Evolutionary conservation across 2,113 vertebrate species (phyloP), one percentile per base, ranked within the genome.

Genomic region (Osmerus eperlanus): DNA sequence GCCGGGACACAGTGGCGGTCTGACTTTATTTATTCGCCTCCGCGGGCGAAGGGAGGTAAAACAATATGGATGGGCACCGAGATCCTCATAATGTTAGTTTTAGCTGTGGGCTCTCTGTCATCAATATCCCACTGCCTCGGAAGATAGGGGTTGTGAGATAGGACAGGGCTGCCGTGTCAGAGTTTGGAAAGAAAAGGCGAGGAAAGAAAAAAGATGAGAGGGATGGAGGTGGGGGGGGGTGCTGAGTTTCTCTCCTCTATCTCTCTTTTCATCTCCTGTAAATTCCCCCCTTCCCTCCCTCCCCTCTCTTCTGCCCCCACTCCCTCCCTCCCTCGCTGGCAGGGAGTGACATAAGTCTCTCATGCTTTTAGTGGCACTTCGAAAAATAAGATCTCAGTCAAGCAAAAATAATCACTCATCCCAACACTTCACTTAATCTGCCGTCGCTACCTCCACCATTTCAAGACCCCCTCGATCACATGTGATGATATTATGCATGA

Each of bases 11-110:
- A 66, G 83, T 58, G 25, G 82, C 79, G 85, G 81, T 15, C 85
- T 87, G 68, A 82, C 90, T 93, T 87, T 93, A 94, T 95, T 95
- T 90, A 93, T 94, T 93, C 88, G 86, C 80, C 89, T 88, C 91
- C 90, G 91, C 93, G 74, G 92, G 93, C 84, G 83, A 70, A 74
- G 82, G 84, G 84, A 83, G 85, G 91, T 92, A 87, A 94, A 93
- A 94, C 90, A 93, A 85, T 88, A 86, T 79, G 78, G 79, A 91
- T 78, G 83, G 84, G 75, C 78, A 85, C 80, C 83, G 78, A 85
- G 79, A 68, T 67, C 1, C 65, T 82, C 83, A 89, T 90, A 82
- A 85, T 80, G 77, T 90, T 89, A 90, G 87, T 85, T 90, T 84
- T 87, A 68, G 88, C 88, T 89, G 79, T 89, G 81, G 85, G 88